These are phyloP conservation scores for Axea sp. DNA, from an alignment of 2,888 invertebrate species.

Conservation along the genomic window DNA sequence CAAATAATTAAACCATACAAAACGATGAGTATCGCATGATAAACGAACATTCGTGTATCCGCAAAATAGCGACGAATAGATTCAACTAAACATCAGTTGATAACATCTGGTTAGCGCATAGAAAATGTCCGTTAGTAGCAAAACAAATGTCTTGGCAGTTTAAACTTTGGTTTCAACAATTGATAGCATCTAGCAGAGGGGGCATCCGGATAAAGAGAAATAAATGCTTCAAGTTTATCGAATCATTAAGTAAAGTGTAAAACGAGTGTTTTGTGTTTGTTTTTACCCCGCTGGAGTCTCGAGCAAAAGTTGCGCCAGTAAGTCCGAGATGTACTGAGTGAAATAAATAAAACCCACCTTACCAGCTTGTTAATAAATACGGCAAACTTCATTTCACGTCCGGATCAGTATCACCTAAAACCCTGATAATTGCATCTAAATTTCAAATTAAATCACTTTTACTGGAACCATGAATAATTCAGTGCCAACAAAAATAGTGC, in stretches of 20 bases:
- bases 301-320: neutral
- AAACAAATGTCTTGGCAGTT: conserved; percentile 52
- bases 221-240: conserved; percentile 52
- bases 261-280: conserved; percentile 25
- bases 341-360: conserved; percentile 16
- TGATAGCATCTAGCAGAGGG: conserved; percentile 44
- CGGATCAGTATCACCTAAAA: conserved; percentile 40
- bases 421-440: conserved; percentile 49
- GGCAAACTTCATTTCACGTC: conserved; percentile 23
- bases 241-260: conserved; percentile 49
- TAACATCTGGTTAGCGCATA: conserved; percentile 40
- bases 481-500: conserved; percentile 28
- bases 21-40: conserved; percentile 31
- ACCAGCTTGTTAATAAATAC: conserved; percentile 34
- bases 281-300: neutral
- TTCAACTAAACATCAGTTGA: conserved; percentile 50
- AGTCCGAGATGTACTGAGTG: neutral
- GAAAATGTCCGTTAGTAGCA: conserved; percentile 31
- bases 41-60: conserved; percentile 20
- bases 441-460: conserved; percentile 54
- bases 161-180: conserved; percentile 52
- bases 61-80: conserved; percentile 11
- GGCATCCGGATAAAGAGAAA: conserved; percentile 36
- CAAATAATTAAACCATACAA: conserved; percentile 3
- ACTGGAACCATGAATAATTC: conserved; percentile 40